A percentile compares a stretch with the other conserved stretches of the same genome.
Conservation (phyloP, 64 coral and sea anemone genomes). For the Actinia equina region DNA sequence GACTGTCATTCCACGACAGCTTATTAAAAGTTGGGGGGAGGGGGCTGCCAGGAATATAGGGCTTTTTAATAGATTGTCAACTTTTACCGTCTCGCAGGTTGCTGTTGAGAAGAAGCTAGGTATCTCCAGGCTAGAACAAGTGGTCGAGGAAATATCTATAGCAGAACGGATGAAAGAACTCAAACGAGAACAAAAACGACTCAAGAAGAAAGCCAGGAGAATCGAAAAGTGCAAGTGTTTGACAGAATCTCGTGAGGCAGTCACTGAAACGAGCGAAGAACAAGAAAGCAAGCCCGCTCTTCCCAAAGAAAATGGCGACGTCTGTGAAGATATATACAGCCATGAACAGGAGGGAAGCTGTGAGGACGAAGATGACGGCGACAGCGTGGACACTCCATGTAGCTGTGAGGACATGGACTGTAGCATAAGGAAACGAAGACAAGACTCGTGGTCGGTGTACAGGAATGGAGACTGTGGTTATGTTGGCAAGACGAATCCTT, state of each 20-base stretch:
- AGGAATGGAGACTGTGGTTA: constrained; percentile 55
- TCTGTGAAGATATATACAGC: constrained; percentile 48
- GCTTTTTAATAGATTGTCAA: no score
- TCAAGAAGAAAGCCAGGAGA: constrained; percentile 87
- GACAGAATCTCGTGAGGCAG: constrained; percentile 4
- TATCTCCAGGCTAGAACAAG: constrained; percentile 92
- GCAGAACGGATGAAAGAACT: constrained; percentile 89
- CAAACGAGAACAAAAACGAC: constrained; percentile 83
- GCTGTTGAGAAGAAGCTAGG: constrained; percentile 92
- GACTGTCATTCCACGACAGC: no score
- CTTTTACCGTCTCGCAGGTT: constrained; percentile 33
- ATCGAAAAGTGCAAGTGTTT: constrained; percentile 88
- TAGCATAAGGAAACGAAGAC: background rate
- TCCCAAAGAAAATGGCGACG: constrained; percentile 37
- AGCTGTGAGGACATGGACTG: constrained; percentile 48
- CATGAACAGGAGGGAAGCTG: constrained; percentile 68
- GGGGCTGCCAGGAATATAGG: no score
- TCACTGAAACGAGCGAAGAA: constrained; percentile 28
- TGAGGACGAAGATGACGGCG: constrained; percentile 64
- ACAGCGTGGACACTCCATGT: constrained; percentile 51
- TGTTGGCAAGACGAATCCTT: constrained; percentile 19
- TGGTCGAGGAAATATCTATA: constrained; percentile 95
- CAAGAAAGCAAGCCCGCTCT: constrained; percentile 15
- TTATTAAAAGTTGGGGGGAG: no score
- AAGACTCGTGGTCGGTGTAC: background rate